Conservation (phyloP, 2,797 vertebrate species). For the Notoglanidium macrostoma region DNA sequence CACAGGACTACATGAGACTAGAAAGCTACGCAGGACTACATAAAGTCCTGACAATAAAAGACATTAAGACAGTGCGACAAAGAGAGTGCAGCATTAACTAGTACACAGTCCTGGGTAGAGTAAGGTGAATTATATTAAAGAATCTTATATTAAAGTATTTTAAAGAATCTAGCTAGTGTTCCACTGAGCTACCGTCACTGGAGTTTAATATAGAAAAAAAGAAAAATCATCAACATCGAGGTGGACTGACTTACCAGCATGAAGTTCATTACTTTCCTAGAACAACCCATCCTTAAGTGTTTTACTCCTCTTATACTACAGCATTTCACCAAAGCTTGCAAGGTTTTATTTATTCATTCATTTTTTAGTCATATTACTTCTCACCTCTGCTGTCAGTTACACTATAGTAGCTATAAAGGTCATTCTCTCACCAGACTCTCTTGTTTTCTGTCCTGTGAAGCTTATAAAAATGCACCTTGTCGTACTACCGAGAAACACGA, state of each 20-base stretch:
- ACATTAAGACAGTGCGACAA: too few species aligned
- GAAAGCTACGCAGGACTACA: too few species aligned
- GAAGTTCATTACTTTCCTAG: fast-evolving
- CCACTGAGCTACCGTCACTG: background rate
- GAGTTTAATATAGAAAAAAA: background rate
- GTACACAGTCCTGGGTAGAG: too few species aligned
- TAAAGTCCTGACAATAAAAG: too few species aligned
- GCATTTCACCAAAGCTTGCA: background rate
- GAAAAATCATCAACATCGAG: background rate
- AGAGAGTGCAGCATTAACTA: too few species aligned
- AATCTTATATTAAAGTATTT: too few species aligned
- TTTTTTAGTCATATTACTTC: background rate
- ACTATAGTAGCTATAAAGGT: background rate
- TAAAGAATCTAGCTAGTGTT: background rate
- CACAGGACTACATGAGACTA: too few species aligned
- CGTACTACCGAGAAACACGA: background rate
- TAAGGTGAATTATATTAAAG: too few species aligned
- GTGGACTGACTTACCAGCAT: background rate
- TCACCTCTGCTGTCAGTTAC: background rate
- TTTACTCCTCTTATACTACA: background rate
- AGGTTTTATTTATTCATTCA: background rate
- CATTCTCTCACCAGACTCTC: background rate
- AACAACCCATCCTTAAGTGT: background rate
- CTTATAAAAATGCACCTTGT: background rate
- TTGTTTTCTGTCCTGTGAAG: background rate